These are phyloP conservation scores for Pogoniulus pusillus DNA, from an alignment of 2,797 vertebrate genomes.

Conservation along the genomic window DNA sequence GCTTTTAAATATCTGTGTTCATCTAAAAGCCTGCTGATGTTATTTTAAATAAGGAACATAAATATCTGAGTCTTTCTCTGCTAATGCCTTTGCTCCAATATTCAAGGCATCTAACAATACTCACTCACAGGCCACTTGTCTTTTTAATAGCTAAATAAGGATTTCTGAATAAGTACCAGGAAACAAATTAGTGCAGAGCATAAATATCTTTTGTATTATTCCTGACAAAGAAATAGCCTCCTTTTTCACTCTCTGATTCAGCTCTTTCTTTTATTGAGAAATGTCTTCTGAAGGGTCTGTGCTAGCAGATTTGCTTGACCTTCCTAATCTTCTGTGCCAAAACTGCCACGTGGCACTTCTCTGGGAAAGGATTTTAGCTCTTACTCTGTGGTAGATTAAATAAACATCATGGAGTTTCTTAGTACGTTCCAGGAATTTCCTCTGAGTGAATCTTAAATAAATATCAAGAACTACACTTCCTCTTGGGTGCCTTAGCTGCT, in stretches of 20 bases:
- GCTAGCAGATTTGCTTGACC: background rate
- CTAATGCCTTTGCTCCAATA: background rate
- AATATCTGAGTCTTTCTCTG: slow-evolving; percentile 57
- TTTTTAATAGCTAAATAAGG: slow-evolving; percentile 20
- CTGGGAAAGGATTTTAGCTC: background rate
- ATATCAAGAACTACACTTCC: background rate
- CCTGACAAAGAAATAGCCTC: background rate
- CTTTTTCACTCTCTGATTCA: background rate
- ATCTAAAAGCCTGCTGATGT: slow-evolving; percentile 34
- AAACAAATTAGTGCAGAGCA: slow-evolving; percentile 5
- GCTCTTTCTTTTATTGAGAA: background rate
- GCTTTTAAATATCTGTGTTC: background rate
- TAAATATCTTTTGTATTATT: background rate
- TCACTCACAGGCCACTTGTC: background rate
- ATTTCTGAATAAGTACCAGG: slow-evolving; percentile 1
- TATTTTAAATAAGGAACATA: slow-evolving; percentile 29
- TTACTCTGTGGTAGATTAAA: background rate
- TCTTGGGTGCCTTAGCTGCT: background rate
- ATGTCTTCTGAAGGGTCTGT: background rate
- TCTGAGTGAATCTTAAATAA: background rate
- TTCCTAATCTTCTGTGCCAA: background rate
- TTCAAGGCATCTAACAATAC: background rate
- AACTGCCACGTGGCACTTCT: background rate
- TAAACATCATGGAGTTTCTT: background rate
- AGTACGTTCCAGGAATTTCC: background rate